These are phyloP conservation scores for Penaeus vannamei DNA, from an alignment of 1,140 invertebrate species.

Conservation along the genomic window DNA sequence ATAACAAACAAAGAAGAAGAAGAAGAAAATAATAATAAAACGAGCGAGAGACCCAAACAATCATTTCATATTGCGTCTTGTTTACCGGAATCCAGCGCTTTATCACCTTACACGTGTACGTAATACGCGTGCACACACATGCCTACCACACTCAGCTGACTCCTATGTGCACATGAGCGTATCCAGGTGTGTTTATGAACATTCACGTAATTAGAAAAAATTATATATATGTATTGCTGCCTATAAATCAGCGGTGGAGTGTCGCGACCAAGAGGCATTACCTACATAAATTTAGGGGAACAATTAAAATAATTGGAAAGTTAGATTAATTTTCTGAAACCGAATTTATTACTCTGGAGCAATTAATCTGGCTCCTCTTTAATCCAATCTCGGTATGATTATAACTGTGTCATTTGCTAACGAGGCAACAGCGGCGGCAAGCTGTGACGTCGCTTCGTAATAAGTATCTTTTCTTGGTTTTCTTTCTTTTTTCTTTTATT, in stretches of 20 bases:
- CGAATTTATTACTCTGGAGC: slow-evolving; percentile 48
- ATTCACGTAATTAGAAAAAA: no score
- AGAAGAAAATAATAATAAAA: no score
- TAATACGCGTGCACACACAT: background rate
- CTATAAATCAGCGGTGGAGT: slow-evolving; percentile 39
- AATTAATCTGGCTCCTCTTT: slow-evolving; percentile 39
- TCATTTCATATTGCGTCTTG: no score
- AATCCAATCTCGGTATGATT: no score
- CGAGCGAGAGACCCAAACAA: no score
- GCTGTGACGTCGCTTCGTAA: no score
- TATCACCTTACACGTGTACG: background rate
- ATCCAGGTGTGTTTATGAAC: slow-evolving; percentile 20
- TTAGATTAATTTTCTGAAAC: slow-evolving; percentile 60
- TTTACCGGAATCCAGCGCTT: background rate
- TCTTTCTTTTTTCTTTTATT: no score
- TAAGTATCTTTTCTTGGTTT: no score
- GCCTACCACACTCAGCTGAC: background rate
- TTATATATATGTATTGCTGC: background rate
- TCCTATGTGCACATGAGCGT: background rate
- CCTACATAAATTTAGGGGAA: slow-evolving; percentile 53
- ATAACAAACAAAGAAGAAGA: no score
- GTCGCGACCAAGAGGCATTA: slow-evolving; percentile 57
- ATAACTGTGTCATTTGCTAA: no score
- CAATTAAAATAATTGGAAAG: slow-evolving; percentile 62
- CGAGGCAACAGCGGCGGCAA: no score